Evolutionary conservation across 2,888 invertebrate species (phyloP).

Genomic region (Lithodes maja): DNA sequence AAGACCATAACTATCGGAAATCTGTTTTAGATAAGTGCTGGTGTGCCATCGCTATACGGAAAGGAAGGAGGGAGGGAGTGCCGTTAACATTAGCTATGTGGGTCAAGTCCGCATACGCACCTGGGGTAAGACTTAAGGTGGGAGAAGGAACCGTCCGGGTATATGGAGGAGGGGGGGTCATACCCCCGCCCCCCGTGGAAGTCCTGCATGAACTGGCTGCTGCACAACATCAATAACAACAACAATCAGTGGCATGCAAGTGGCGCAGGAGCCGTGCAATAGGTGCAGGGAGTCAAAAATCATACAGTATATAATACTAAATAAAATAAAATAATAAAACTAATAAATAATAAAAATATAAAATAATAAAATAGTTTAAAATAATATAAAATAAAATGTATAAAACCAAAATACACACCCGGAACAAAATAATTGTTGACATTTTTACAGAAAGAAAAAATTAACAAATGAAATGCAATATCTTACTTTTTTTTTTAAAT

Average conservation of each 20-base stretch:
- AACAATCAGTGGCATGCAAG: conserved; percentile 51
- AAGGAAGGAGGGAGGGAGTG: too few species aligned
- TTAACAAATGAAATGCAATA: too few species aligned
- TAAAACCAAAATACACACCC: background rate
- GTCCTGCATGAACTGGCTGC: conserved; percentile 69
- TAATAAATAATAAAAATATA: background rate
- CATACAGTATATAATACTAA: too few species aligned
- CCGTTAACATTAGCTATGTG: too few species aligned
- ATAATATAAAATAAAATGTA: background rate
- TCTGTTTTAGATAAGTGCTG: too few species aligned
- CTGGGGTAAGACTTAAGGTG: conserved; percentile 60
- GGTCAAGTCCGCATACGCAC: conserved; percentile 32
- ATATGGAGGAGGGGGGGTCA: conserved; percentile 65
- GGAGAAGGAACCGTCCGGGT: conserved; percentile 62
- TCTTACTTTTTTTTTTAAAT: too few species aligned
- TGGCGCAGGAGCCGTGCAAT: conserved; percentile 4
- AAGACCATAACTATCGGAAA: too few species aligned
- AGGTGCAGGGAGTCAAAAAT: background rate
- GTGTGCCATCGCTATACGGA: too few species aligned
- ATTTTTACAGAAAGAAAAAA: too few species aligned
- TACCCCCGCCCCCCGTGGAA: conserved; percentile 64
- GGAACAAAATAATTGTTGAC: too few species aligned
- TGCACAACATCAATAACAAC: conserved; percentile 26
- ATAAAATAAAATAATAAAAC: background rate
- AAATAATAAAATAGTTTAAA: conserved; percentile 4